Conservation (phyloP, 2,888 invertebrate species). For the Atherix ibis region DNA sequence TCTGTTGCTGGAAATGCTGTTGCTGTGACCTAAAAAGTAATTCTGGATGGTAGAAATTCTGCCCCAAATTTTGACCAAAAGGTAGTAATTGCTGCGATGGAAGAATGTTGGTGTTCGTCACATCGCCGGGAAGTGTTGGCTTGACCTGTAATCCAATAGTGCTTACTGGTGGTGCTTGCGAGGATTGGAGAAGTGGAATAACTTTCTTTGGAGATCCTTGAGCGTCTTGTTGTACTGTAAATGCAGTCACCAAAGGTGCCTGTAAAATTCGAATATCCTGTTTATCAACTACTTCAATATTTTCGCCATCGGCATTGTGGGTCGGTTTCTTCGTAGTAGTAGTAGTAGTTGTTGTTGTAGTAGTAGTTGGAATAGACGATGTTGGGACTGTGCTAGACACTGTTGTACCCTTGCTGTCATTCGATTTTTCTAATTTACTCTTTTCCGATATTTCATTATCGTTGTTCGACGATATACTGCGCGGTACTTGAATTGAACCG, state of each 20-base stretch:
- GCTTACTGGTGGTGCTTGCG: constrained; percentile 13
- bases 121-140: neutral
- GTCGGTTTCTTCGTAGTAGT: constrained; percentile 50
- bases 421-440: too few relatives aligned
- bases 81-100: constrained; percentile 8
- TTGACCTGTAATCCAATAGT: constrained; percentile 1
- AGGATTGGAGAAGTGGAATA: constrained; percentile 48
- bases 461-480: too few relatives aligned
- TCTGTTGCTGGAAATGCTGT: neutral
- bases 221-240: constrained; percentile 71
- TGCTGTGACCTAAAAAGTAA: constrained; percentile 12
- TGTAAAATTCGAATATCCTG: constrained; percentile 63
- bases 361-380: constrained; percentile 13
- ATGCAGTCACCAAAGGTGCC: constrained; percentile 69
- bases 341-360: constrained; percentile 37
- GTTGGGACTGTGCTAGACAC: too few relatives aligned
- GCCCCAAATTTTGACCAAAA: constrained; percentile 18
- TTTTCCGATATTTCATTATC: too few relatives aligned
- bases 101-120: neutral
- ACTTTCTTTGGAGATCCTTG: constrained; percentile 64
- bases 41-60: constrained; percentile 17
- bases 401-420: too few relatives aligned
- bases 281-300: constrained; percentile 49
- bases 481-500: too few relatives aligned
- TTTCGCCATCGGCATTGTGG: constrained; percentile 49